These are phyloP conservation scores for Stichodactyla helianthus DNA, from an alignment of 64 coral and sea anemone genomes.

Conservation along the genomic window DNA sequence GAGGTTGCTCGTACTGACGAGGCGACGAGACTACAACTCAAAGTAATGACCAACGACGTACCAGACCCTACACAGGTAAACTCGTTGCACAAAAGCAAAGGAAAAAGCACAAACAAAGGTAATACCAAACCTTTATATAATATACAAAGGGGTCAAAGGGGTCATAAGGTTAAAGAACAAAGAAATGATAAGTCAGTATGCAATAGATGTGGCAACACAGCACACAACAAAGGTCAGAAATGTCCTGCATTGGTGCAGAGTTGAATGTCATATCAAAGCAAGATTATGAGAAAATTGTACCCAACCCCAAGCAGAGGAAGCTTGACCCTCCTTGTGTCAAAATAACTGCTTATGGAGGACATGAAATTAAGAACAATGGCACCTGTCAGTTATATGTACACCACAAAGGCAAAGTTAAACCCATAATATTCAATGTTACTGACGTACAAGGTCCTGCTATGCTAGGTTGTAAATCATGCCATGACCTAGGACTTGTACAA, in stretches of 20 bases:
- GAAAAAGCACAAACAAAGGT: slow-evolving; percentile 22
- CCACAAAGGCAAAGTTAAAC: too few relatives aligned
- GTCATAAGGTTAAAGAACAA: not conserved
- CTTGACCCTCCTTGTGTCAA: too few relatives aligned
- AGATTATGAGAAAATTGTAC: too few relatives aligned
- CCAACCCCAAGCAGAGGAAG: too few relatives aligned
- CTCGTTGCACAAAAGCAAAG: slow-evolving; percentile 15
- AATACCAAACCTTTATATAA: slow-evolving; percentile 14
- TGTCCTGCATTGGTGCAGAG: slow-evolving; percentile 34
- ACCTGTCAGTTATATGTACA: too few relatives aligned
- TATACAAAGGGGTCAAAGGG: not conserved
- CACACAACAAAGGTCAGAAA: not conserved
- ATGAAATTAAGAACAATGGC: too few relatives aligned
- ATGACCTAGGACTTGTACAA: too few relatives aligned
- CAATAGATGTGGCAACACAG: not conserved
- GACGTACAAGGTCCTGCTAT: too few relatives aligned
- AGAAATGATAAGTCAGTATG: not conserved
- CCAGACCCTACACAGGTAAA: slow-evolving; percentile 37
- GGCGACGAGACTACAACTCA: slow-evolving; percentile 41
- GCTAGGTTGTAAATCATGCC: too few relatives aligned
- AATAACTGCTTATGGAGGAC: too few relatives aligned
- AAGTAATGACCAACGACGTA: slow-evolving; percentile 26
- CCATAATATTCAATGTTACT: too few relatives aligned
- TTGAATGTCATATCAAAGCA: too few relatives aligned
- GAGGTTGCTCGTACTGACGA: slow-evolving; percentile 72